Evolutionary conservation across 2,113 vertebrate genomes (phyloP).

Genomic region (Leptocoma aspasia): DNA sequence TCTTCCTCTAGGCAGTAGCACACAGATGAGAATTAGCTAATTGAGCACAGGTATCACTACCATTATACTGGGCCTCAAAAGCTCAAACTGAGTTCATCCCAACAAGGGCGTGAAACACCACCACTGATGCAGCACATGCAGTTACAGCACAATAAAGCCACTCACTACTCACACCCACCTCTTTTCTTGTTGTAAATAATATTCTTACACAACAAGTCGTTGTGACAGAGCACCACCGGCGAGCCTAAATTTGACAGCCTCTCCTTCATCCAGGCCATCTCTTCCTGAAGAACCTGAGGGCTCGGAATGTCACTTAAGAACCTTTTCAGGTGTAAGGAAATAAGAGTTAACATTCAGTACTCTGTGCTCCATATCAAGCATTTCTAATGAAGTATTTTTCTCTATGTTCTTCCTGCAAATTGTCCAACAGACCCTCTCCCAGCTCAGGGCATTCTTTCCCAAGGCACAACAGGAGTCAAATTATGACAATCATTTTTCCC

Average conservation of each 20-base stretch:
- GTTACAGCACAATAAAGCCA: neutral
- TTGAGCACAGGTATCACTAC: neutral
- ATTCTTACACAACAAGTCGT: constrained; percentile 98
- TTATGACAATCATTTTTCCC: neutral
- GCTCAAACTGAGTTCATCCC: neutral
- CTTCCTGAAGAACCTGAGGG: constrained; percentile 81
- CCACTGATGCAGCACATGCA: neutral
- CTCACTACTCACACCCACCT: constrained; percentile 80
- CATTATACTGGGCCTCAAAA: neutral
- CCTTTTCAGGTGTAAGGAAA: constrained; percentile 66
- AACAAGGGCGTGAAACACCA: neutral
- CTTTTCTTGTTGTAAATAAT: constrained; percentile 93
- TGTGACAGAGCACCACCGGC: constrained; percentile 97
- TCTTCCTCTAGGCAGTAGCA: neutral
- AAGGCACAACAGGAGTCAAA: neutral
- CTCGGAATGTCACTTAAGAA: constrained; percentile 85
- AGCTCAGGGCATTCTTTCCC: neutral
- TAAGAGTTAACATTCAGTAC: neutral
- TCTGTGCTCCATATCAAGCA: neutral
- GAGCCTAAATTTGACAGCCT: constrained; percentile 89
- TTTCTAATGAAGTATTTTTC: neutral
- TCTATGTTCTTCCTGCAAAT: neutral
- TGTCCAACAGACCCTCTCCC: neutral
- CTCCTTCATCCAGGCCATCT: constrained; percentile 94
- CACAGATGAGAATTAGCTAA: neutral